A percentile compares a stretch with the other conserved stretches of the same genome.
These are phyloP conservation scores for Jordanella pulchra DNA, from an alignment of 2,797 vertebrate genomes.

Conservation along the genomic window DNA sequence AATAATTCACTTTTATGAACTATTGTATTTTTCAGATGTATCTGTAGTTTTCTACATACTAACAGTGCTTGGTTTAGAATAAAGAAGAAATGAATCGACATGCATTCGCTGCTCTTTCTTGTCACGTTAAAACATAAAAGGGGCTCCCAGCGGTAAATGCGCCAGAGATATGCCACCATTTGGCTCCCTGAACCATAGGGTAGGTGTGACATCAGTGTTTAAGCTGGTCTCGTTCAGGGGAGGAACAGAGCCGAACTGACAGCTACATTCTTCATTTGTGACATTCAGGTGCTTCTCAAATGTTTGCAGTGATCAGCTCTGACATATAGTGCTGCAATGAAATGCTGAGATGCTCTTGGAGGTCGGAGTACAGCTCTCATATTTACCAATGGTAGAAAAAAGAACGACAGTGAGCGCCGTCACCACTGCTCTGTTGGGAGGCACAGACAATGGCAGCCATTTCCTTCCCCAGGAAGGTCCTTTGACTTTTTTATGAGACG, in stretches of 20 bases:
- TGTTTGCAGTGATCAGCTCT: conserved; percentile 60
- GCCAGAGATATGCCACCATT: conserved; percentile 16
- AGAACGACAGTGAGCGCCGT: conserved; percentile 46
- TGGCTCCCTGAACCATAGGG: conserved; percentile 34
- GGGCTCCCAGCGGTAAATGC: conserved; percentile 4
- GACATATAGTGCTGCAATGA: conserved; percentile 61
- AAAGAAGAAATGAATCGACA: not conserved
- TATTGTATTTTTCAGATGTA: too few relatives aligned
- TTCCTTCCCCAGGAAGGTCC: conserved; percentile 36
- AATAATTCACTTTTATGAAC: too few relatives aligned
- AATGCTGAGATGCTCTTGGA: conserved; percentile 59
- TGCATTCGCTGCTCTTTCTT: conserved; percentile 1
- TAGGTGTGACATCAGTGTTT: conserved; percentile 41
- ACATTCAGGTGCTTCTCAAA: conserved; percentile 63
- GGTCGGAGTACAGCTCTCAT: conserved; percentile 64
- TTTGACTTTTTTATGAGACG: conserved; percentile 5
- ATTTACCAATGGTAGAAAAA: conserved; percentile 51
- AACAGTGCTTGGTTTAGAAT: not conserved
- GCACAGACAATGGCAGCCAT: conserved; percentile 29
- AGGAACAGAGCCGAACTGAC: conserved; percentile 64
- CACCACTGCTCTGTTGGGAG: conserved; percentile 54
- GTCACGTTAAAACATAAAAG: conserved; percentile 6
- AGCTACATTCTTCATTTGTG: conserved; percentile 70
- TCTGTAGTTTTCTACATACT: not conserved
- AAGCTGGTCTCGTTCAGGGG: conserved; percentile 50